Evolutionary conservation across 2,113 vertebrate species (phyloP).

Genomic region (Seriola aureovittata): DNA sequence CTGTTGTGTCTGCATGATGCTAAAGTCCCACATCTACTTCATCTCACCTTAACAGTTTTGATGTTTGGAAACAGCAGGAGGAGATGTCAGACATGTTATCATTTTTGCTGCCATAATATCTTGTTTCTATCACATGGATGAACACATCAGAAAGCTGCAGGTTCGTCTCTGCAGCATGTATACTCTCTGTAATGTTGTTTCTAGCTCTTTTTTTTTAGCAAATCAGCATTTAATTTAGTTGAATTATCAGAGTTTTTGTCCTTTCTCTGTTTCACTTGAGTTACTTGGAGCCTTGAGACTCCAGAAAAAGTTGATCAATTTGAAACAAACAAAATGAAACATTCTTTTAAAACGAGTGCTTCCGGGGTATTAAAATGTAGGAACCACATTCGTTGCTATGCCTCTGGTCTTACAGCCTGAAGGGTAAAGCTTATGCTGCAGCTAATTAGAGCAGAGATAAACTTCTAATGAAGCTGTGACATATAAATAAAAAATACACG

Average conservation of each 20-base stretch:
- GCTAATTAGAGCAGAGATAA: conserved; percentile 3
- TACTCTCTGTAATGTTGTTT: not conserved
- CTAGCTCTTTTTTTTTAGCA: not conserved
- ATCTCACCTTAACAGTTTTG: conserved; percentile 43
- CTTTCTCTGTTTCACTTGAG: not conserved
- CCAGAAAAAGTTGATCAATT: not conserved
- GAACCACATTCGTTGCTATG: not conserved
- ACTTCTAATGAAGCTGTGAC: not conserved
- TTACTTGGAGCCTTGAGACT: not conserved
- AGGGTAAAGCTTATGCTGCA: not conserved
- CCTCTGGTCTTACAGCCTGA: not conserved
- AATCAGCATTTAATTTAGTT: not conserved
- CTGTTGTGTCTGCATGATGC: conserved; percentile 30
- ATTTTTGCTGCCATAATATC: conserved; percentile 8
- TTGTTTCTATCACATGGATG: conserved; percentile 7
- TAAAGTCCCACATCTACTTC: conserved; percentile 25
- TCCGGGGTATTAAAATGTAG: not conserved
- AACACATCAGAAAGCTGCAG: conserved; percentile 16
- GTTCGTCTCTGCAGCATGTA: not conserved
- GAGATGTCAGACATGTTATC: conserved; percentile 22
- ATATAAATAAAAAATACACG: no score
- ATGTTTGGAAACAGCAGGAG: conserved; percentile 29
- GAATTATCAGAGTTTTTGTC: not conserved
- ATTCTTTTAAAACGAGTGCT: not conserved
- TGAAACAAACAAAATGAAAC: conserved; percentile 5